phyloP scores from a whole-genome alignment of 2,888 invertebrate species.

The Zelleria hepariella region DNA sequence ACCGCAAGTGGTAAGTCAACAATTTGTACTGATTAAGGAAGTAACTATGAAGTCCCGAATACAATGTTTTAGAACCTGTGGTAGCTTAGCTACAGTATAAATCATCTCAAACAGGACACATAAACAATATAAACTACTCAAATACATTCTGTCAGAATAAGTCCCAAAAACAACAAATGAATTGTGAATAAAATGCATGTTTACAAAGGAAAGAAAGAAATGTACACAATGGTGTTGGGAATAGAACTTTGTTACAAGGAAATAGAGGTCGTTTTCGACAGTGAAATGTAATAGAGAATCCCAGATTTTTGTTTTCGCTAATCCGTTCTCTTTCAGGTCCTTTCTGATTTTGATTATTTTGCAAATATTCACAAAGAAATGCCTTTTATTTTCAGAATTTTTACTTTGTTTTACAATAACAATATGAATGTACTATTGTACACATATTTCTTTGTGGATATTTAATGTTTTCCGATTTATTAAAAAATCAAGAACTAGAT shows the following conservation, averaged over 20 bases:
- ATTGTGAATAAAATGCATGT: neutral
- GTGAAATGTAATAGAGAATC: neutral
- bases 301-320: neutral
- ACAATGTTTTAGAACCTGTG: too few relatives aligned
- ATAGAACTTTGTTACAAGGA: neutral
- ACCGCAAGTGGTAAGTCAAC: neutral
- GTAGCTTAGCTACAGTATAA: too few relatives aligned
- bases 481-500: too few relatives aligned
- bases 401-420: neutral
- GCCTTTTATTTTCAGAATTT: neutral
- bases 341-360: neutral
- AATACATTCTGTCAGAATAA: neutral
- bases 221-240: neutral
- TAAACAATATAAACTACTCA: neutral
- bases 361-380: neutral
- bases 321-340: neutral
- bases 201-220: neutral
- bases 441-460: too few relatives aligned
- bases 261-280: neutral
- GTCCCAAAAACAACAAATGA: neutral
- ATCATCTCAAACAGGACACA: too few relatives aligned
- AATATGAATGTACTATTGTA: too few relatives aligned
- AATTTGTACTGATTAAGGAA: neutral
- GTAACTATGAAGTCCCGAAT: too few relatives aligned
- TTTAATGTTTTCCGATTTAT: too few relatives aligned